Evolutionary conservation across 2,797 vertebrate species (phyloP), one percentile per base, ranked within the genome.

Genomic region (Centropyge bicolor): DNA sequence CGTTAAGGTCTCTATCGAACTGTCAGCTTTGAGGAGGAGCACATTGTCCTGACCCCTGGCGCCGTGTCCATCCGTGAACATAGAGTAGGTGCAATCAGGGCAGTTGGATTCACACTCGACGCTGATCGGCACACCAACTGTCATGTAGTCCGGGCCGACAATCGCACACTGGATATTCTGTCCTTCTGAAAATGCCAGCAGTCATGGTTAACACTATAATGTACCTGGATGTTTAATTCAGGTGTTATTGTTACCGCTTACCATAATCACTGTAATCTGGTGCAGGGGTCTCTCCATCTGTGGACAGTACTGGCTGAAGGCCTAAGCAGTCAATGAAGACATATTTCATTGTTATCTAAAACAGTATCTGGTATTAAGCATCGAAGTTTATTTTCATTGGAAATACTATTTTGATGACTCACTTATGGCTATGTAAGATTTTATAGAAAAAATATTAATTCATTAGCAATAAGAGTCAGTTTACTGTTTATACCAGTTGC

Each of bases 41-140:
- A 31, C 16, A 8, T 79, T 79, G 6, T 49, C 83, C 12, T 86
- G 78, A 24, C 83, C 87, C 12, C 36, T 14, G 1, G 55, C 65
- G 0, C 1, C 38, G 1, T 85, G 72, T 12, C 74, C 65, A 24
- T 82, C 82, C 74, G 87, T 0, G 38, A 73, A 70, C 85, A 93
- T 84, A 4, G 83, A 86, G 46, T 51, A 91, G 40, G 41, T 72
- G 14, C 92, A 93, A 1, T 0, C 0, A 0, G 0, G 0, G 40
- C 91, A 92, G 19, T 27, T 7, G 14, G 76, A 20, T 0, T 1
- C 0, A 2, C 91, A 93, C 17, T 41, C 57, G 2, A 83, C 5
- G 20, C 81, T 91, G 78, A 62, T 71, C 0, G 91, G 91, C 63
- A 93, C 90, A 0, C 86, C 86, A 61, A 93, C 79, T 0, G 86